phyloP scores from a whole-genome alignment of 2,797 vertebrate species.

The Salmo trutta region DNA sequence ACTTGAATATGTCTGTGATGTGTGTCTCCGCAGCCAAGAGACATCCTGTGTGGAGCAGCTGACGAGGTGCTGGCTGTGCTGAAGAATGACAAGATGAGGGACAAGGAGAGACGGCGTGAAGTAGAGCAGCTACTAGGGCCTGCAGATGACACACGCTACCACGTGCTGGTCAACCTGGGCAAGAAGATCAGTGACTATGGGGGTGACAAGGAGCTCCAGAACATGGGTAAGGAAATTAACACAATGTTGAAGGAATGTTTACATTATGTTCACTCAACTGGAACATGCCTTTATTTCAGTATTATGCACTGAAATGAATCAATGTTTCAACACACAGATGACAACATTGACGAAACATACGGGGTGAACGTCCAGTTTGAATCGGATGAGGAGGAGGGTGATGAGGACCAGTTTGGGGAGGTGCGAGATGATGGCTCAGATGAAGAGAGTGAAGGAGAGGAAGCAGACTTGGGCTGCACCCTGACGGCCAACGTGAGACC shows the following conservation, averaged over 20 bases:
- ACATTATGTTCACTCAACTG: neutral
- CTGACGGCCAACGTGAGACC: constrained; percentile 92
- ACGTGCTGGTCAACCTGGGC: constrained; percentile 94
- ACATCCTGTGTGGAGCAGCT: constrained; percentile 95
- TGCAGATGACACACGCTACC: constrained; percentile 93
- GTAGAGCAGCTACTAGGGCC: constrained; percentile 93
- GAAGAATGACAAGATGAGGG: constrained; percentile 96
- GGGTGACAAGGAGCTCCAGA: constrained; percentile 96
- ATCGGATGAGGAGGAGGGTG: constrained; percentile 95
- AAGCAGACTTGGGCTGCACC: constrained; percentile 86
- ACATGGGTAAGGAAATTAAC: constrained; percentile 83
- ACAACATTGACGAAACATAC: constrained; percentile 97
- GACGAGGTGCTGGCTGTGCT: constrained; percentile 95
- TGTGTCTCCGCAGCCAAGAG: constrained; percentile 79
- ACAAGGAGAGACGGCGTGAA: constrained; percentile 90
- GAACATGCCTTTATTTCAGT: neutral
- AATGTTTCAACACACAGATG: constrained; percentile 75
- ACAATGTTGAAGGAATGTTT: neutral
- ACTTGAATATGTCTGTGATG: neutral
- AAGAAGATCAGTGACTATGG: constrained; percentile 97
- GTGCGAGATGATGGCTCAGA: constrained; percentile 95
- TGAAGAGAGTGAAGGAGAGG: constrained; percentile 94
- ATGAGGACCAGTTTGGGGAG: constrained; percentile 94
- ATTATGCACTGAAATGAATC: neutral
- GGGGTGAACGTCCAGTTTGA: constrained; percentile 98